Conservation (phyloP, 2,113 vertebrate genomes). For the Physeter macrocephalus region DNA sequence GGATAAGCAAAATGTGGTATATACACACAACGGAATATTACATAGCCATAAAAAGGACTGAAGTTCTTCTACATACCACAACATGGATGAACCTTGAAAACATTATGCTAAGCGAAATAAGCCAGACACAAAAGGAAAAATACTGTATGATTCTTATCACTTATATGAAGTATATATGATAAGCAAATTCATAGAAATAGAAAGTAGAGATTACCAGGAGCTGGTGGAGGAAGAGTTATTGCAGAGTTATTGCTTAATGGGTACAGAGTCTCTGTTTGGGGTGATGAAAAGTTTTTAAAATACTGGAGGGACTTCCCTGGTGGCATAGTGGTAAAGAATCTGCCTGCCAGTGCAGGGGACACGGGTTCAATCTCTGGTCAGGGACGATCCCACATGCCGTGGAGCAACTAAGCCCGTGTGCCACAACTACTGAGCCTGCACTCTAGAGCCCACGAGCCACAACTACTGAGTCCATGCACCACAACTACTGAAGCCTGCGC, state of each 20-base stretch:
- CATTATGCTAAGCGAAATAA: neutral
- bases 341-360: too few species aligned
- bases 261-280: neutral
- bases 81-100: neutral
- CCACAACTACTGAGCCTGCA: too few species aligned
- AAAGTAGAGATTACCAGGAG: neutral
- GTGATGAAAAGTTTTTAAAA: slow-evolving; percentile 11
- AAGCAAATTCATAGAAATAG: neutral
- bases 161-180: neutral
- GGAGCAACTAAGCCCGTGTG: too few species aligned
- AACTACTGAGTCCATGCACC: too few species aligned
- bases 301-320: neutral
- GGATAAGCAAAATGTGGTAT: neutral
- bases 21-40: neutral
- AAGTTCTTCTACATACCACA: neutral
- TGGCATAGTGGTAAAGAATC: too few species aligned
- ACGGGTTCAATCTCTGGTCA: too few species aligned
- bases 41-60: neutral
- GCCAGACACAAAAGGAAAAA: neutral
- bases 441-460: too few species aligned
- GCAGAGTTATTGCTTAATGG: neutral
- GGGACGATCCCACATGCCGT: too few species aligned
- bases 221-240: neutral
- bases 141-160: neutral
- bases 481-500: too few species aligned